Evolutionary conservation across 2,797 vertebrate species (phyloP), one percentile per base, ranked within the genome.

Genomic region (Echeneis naucrates): DNA sequence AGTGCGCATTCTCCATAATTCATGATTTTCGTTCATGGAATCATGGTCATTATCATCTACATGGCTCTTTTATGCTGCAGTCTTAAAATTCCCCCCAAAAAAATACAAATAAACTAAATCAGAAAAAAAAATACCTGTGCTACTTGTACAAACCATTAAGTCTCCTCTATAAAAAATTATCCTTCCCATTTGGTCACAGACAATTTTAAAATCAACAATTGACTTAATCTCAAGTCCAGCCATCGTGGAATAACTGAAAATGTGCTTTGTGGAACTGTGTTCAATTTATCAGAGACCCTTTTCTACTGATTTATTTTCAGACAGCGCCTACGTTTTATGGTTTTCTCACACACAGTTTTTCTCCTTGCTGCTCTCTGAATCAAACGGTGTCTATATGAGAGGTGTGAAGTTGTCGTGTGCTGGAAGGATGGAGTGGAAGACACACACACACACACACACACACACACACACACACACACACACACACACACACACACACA

Each of bases 371-470:
- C 60, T 84, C 80, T 61, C 65, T 64, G 73, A 83, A 75, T 81
- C 79, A 80, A 84, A 81, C 38, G 0, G 56, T 52, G 64, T 74
- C 86, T 84, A 85, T 78, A 89, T 62, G 72, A 42, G 82, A 88
- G 82, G 87, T 90, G 89, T 80, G 84, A 91, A 85, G 81, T 57
- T 27, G 71, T 80, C 84, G 68, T 78, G 76, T 80, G 80, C 64
- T 74, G 30, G 67, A 47, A 35, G 33, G 64, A 45, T 9, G 6
- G 51, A 61, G 21, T 33, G 64, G 0, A 23, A 61, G 2, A n/a
- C 10, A n/a, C n/a, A n/a, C n/a, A n/a, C n/a, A n/a, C n/a, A n/a
- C n/a, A n/a, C n/a, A n/a, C n/a, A n/a, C n/a, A n/a, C 8, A 40
- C 19, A 17, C 19, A 65, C 14, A 54, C 2, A 40, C 24, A 59